A percentile compares a stretch with the other conserved stretches of the same genome.
phyloP scores from a whole-genome alignment of 2,888 invertebrate species.

The Germaria angustata region DNA sequence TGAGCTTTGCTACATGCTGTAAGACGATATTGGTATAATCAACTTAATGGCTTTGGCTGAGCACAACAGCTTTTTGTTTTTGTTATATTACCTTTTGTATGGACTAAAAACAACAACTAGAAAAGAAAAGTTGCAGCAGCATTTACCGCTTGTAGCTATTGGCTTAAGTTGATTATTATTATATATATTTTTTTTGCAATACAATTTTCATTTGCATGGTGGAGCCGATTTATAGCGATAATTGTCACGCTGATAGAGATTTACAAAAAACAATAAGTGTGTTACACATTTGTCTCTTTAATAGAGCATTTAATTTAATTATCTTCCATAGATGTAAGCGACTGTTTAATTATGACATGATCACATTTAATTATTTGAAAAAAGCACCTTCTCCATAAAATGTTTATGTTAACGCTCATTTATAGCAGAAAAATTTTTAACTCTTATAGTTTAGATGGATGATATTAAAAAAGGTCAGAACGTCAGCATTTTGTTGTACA shows the following conservation, averaged over 20 bases:
- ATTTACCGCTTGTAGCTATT: conserved; percentile 53
- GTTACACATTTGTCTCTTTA: neutral
- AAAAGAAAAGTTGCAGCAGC: conserved; percentile 44
- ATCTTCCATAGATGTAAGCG: neutral
- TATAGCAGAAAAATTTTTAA: too few relatives aligned
- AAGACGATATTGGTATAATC: conserved; percentile 20
- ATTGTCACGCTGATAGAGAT: conserved; percentile 11
- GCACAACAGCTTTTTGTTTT: conserved; percentile 12
- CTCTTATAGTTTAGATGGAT: too few relatives aligned
- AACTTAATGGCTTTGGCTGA: conserved; percentile 18
- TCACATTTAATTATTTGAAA: neutral
- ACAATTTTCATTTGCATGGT: conserved; percentile 7
- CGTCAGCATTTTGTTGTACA: too few relatives aligned
- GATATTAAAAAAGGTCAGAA: too few relatives aligned
- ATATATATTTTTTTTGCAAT: conserved; percentile 31
- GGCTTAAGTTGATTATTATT: conserved; percentile 20
- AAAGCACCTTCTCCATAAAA: too few relatives aligned
- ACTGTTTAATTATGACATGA: neutral
- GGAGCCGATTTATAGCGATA: neutral
- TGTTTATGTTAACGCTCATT: too few relatives aligned
- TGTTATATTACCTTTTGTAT: neutral
- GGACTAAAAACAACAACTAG: neutral
- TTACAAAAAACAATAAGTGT: neutral
- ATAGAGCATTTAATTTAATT: neutral
- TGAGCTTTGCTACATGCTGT: neutral